Base-by-base conservation (phyloP, 2,888 invertebrate genomes). In the Hirtodrosophila duncani region DNA sequence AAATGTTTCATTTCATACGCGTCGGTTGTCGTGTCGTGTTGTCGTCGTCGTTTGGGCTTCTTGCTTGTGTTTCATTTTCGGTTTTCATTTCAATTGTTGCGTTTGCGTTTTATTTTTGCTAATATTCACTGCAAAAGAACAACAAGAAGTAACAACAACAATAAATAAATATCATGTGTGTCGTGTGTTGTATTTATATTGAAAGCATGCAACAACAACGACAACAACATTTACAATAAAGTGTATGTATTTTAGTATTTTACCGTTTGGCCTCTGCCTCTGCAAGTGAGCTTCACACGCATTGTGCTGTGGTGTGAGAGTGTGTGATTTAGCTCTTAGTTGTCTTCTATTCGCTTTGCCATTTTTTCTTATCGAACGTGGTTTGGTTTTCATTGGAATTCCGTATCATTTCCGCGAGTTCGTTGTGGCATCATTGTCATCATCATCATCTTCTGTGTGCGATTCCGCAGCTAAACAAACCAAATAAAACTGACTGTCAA, bases 1-100 rank as follows among this genome's bases (percentile, higher is more conserved):
- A 71, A 67, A 75, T 71, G 68, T 82, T 82, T 83, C 74, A 77
- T 82, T 82, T 83, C 74, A 77, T 70, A 65, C 71, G 59, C 55
- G 55, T 52, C 58, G 60, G 59, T 59, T 49, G 58, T 58, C 41
- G 44, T 30, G n/a, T 24, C 34, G 39, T 37, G 33, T 67, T 46
- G 58, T 56, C 50, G 37, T 53, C 37, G 34, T 36, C 43, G 41
- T 24, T 56, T 29, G 55, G 20, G 30, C 9, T 38, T 29, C 36
- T 31, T 39, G 45, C 56, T 29, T 39, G 18, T 14, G 31, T 36
- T 8, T 36, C 18, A 23, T 41, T 43, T 26, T 38, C 24, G 42
- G 23, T 31, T 43, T 46, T 36, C 42, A 43, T 43, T 50, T 14
- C 43, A 48, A 38, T 48, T 57, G 56, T 56, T 58, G 50, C 50